Evolutionary conservation across 2,113 vertebrate genomes (phyloP).

Genomic region (Sigmodon hispidus): DNA sequence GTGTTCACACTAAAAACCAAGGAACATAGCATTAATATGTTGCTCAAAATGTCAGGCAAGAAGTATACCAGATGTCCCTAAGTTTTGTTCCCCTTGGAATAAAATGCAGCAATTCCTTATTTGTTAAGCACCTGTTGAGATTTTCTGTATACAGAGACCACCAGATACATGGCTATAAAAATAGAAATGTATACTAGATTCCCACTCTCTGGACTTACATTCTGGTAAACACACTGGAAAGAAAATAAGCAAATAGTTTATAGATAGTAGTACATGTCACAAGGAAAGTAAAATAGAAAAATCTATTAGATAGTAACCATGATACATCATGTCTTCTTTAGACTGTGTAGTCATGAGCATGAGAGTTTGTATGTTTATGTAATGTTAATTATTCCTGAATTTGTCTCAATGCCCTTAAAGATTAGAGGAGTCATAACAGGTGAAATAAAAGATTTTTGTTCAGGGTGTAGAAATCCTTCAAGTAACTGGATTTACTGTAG

Average conservation of each 20-base stretch:
- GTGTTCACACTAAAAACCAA: slow-evolving; percentile 34
- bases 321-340: not conserved
- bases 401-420: not conserved
- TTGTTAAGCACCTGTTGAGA: not conserved
- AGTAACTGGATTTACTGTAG: not conserved
- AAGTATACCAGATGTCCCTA: slow-evolving; percentile 15
- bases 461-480: not conserved
- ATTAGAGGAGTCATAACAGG: not conserved
- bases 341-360: not conserved
- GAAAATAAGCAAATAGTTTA: not conserved
- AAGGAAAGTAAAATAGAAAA: slow-evolving; percentile 33
- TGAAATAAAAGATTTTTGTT: slow-evolving; percentile 12
- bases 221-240: not conserved
- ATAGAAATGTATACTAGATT: not conserved
- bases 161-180: not conserved
- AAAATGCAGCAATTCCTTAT: slow-evolving; percentile 24
- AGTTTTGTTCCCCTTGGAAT: not conserved
- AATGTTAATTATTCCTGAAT: not conserved
- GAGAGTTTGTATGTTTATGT: not conserved
- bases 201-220: not conserved
- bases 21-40: slow-evolving; percentile 6
- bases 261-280: not conserved
- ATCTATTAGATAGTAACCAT: not conserved
- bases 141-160: not conserved
- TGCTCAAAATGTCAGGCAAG: slow-evolving; percentile 45